Evolutionary conservation across 2,113 vertebrate genomes (phyloP), one percentile per base, ranked within the genome.

Genomic region (Silurus meridionalis): DNA sequence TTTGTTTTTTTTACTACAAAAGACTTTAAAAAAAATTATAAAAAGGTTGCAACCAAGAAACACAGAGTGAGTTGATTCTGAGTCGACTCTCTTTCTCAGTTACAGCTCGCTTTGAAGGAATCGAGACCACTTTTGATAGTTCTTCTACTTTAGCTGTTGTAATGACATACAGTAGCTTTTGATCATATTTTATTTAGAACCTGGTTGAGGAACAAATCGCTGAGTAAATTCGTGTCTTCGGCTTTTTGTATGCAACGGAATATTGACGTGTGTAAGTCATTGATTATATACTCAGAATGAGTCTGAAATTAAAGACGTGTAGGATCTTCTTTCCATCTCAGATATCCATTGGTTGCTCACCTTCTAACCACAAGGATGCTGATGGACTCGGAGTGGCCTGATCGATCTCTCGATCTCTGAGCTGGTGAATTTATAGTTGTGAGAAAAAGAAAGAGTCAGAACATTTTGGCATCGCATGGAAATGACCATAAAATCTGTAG

Each of bases 241-340:
- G 69, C 10, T 72, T 52, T 55, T 50, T 23, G 17, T 25, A 15
- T 77, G 52, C 14, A 15, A 53, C 53, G 37, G 8, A 37, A 28
- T 25, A 28, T 57, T 5, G 17, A 79, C 15, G 53, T 37, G 14
- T 19, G 25, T 46, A 13, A 15, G 17, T 58, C 48, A 87, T 88
- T 72, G 86, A 90, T 90, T 58, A 74, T 82, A 72, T 63, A 67
- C 17, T 88, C 80, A 83, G 78, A 52, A 80, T 11, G 13, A 64
- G 57, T 46, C 85, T 71, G 57, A 83, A 88, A 88, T 90, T 78
- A 89, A 89, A 90, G 85, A 89, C 63, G 37, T 46, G 28, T 23
- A 25, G 58, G 84, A 63, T 71, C 64, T 74, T 7, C 17, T 83
- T 80, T 50, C 37, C 57, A 37, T 80, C 67, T 81, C 66, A 19